Base-by-base conservation (phyloP, 2,888 invertebrate genomes). In the Microdon myrmicae region DNA sequence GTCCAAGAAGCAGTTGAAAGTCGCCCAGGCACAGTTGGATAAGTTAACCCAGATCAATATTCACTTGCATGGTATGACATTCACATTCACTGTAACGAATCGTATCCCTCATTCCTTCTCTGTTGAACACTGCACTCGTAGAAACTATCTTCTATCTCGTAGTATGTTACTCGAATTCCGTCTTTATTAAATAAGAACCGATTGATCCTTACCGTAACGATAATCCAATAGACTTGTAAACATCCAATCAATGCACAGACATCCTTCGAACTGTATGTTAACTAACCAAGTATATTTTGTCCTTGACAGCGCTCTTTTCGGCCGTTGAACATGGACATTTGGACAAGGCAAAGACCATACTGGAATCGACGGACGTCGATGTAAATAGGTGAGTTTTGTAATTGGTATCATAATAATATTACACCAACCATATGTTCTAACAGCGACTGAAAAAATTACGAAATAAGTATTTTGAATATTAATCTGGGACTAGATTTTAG, bases 281-380 rank as follows among this genome's bases (percentile, higher is more conserved):
- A n/a, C n/a, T n/a, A n/a, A 23, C 31, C 37, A 45, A 56, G 31
- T 45, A 32, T n/a, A 35, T 55, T 74, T 78, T 73, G 71, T 72
- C 68, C 73, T 72, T 87, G 86, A 16, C 86, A 96, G 96, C 94
- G 44, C 84, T 96, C 35, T 95, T 97, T 77, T 91, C 93, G 23
- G 96, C 96, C 4, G 94, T 97, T 23, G 97, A 97, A 81, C 93
- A 96, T 81, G 95, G 94, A 43, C 94, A 97, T 79, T 81, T 94
- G 73, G 96, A 96, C 74, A 92, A 94, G 76, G 93, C 94, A 5
- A 86, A 90, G 71, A 90, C 92, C 45, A 94, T 97, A 74, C 82
- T 97, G 74, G 92, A 94, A 74, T 92, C 94, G 16, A 92, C 93
- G 1, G 92, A 93, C 75, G 90, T 96, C 45, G 93, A 97, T 79